Conservation (phyloP, 2,113 vertebrate genomes). For the Festucalex cinctus region DNA sequence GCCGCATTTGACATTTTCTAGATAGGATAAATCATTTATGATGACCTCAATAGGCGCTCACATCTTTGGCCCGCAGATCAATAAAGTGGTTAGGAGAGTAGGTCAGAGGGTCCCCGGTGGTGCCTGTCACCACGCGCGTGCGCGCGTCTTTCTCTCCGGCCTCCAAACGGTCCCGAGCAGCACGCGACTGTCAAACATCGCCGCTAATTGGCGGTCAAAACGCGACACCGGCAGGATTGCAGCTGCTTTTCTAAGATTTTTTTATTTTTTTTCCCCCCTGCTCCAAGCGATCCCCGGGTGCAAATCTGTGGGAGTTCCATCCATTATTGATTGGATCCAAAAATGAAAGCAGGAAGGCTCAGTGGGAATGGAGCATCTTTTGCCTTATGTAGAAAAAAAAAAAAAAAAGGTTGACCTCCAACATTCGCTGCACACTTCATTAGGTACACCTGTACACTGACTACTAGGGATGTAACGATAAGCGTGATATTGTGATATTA, state of each 20-base stretch:
- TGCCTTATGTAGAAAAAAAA: constrained; percentile 43
- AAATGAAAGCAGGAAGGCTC: constrained; percentile 66
- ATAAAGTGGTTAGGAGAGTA: constrained; percentile 73
- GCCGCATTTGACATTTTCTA: constrained; percentile 71
- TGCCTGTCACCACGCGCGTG: constrained; percentile 31
- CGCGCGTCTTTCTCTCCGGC: constrained; percentile 22
- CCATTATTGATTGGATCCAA: constrained; percentile 71
- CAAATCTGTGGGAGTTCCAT: constrained; percentile 67
- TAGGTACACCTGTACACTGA: background rate
- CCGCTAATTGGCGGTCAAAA: constrained; percentile 68
- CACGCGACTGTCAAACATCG: constrained; percentile 49
- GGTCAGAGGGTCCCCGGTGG: constrained; percentile 67
- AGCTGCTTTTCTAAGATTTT: constrained; percentile 55
- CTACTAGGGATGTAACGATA: too few species aligned
- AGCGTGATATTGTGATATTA: too few species aligned
- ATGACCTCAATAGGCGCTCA: constrained; percentile 72
- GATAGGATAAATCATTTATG: constrained; percentile 73
- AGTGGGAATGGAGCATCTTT: constrained; percentile 63
- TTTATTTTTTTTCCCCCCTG: constrained; percentile 30
- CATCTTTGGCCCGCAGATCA: constrained; percentile 73
- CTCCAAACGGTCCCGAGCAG: constrained; percentile 51
- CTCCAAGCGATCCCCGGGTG: constrained; percentile 50
- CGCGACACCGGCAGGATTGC: constrained; percentile 40
- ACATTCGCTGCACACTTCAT: constrained; percentile 14
- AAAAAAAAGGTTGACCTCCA: constrained; percentile 42